Conservation (phyloP, 2,113 vertebrate species). For the Rhinolophus sinicus region DNA sequence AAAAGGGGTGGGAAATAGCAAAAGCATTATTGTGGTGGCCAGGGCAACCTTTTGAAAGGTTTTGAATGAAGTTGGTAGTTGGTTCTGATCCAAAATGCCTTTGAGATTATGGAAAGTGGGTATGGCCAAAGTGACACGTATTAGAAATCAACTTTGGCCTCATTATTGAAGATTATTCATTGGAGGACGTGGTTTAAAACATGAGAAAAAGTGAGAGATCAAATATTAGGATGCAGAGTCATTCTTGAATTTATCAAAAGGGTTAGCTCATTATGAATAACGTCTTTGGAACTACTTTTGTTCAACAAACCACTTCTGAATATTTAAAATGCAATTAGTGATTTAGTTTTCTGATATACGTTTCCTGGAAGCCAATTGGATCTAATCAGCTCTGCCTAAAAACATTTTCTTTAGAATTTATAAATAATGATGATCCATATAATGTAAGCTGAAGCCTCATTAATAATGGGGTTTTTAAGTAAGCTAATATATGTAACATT, state of each 20-base stretch:
- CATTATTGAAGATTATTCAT: slow-evolving; percentile 62
- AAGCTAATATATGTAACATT: slow-evolving; percentile 23
- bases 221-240: slow-evolving; percentile 71
- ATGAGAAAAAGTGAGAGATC: slow-evolving; percentile 25
- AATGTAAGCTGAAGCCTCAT: slow-evolving; percentile 27
- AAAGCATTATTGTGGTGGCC: not conserved
- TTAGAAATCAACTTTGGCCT: slow-evolving; percentile 8
- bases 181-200: not conserved
- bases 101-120: not conserved
- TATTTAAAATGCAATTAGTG: slow-evolving; percentile 79
- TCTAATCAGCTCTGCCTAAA: slow-evolving; percentile 69
- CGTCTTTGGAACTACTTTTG: slow-evolving; percentile 63
- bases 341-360: slow-evolving; percentile 60
- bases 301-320: slow-evolving; percentile 76
- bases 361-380: slow-evolving; percentile 75
- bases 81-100: not conserved
- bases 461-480: slow-evolving; percentile 53
- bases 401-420: slow-evolving; percentile 68
- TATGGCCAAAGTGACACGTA: not conserved
- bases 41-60: not conserved
- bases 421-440: slow-evolving; percentile 65
- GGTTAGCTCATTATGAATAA: slow-evolving; percentile 69
- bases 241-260: slow-evolving; percentile 69
- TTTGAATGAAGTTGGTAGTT: not conserved
- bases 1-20: not conserved